phyloP scores from a whole-genome alignment of 2,888 invertebrate species.

The Trissoscelio sp. region DNA sequence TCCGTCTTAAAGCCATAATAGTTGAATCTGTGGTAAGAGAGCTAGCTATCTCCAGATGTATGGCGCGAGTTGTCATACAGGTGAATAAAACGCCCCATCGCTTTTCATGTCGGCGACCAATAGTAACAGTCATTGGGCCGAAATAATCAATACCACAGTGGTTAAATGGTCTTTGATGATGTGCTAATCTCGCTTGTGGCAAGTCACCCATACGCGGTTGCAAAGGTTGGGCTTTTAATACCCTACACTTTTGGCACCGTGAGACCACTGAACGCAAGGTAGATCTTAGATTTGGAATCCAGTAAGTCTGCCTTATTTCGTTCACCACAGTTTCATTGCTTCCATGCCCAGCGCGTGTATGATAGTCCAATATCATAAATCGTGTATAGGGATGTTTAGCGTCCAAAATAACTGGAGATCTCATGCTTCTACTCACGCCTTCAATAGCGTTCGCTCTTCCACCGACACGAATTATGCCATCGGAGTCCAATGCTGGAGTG shows the following conservation, averaged over 20 bases:
- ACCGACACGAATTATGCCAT: background rate
- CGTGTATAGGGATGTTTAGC: background rate
- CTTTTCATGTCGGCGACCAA: constrained; percentile 68
- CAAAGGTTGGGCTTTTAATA: constrained; percentile 27
- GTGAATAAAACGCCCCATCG: constrained; percentile 70
- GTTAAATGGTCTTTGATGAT: background rate
- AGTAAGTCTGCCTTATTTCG: constrained; percentile 17
- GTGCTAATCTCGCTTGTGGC: background rate
- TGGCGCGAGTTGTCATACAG: constrained; percentile 65
- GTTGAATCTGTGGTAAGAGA: constrained; percentile 40
- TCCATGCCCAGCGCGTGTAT: background rate
- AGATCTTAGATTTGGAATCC: background rate
- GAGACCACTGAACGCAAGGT: background rate
- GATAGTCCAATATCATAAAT: background rate
- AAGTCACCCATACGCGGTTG: constrained; percentile 19
- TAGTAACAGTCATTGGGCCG: constrained; percentile 66
- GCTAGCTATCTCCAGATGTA: constrained; percentile 62
- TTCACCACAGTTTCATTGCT: constrained; percentile 21
- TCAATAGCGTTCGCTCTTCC: too few species aligned
- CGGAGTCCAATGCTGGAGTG: background rate
- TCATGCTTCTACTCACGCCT: background rate
- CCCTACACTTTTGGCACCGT: constrained; percentile 45
- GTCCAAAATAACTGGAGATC: background rate
- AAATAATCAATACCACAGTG: background rate
- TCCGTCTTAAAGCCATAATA: constrained; percentile 61